These are phyloP conservation scores for Odontocolon sp. DNA, from an alignment of 2,888 invertebrate genomes.

Conservation along the genomic window DNA sequence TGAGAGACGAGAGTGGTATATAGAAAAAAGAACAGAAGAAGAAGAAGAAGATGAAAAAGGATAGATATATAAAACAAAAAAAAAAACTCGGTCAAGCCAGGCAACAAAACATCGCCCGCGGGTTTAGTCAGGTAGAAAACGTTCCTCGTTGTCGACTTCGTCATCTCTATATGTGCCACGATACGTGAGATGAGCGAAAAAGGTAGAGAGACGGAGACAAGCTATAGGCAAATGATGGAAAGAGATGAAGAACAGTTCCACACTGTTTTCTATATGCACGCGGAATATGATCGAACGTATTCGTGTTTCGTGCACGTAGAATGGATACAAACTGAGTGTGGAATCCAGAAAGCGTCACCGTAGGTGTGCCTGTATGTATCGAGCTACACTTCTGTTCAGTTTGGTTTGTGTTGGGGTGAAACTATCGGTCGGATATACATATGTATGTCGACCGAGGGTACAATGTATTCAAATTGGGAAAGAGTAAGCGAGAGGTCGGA, in stretches of 20 bases:
- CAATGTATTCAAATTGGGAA: constrained; percentile 81
- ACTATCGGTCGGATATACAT: constrained; percentile 80
- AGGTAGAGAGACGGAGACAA: constrained; percentile 11
- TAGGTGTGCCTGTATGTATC: constrained; percentile 37
- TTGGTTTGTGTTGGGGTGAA: constrained; percentile 62
- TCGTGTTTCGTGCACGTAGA: constrained; percentile 45
- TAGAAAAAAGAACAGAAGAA: constrained; percentile 11
- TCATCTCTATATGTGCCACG: constrained; percentile 49
- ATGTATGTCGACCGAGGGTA: constrained; percentile 79
- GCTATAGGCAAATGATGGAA: constrained; percentile 44
- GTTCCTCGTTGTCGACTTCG: constrained; percentile 39
- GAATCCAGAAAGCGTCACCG: constrained; percentile 43
- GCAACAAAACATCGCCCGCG: constrained; percentile 69
- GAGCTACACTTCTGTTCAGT: constrained; percentile 23
- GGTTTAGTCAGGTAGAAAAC: constrained; percentile 78
- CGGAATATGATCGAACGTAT: too few species aligned
- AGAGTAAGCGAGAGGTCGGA: constrained; percentile 44
- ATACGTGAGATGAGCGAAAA: constrained; percentile 52
- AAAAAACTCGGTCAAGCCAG: constrained; percentile 80
- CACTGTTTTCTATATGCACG: constrained; percentile 13
- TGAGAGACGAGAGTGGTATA: constrained; percentile 61
- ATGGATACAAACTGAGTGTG: constrained; percentile 37
- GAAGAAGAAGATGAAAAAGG: constrained; percentile 32
- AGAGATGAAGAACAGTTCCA: constrained; percentile 22
- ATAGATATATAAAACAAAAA: constrained; percentile 62